Percentiles rank a stretch among this genome's conserved stretches.
These are phyloP conservation scores for Agrochola lychnidis DNA, from an alignment of 2,888 invertebrate genomes.

Conservation along the genomic window DNA sequence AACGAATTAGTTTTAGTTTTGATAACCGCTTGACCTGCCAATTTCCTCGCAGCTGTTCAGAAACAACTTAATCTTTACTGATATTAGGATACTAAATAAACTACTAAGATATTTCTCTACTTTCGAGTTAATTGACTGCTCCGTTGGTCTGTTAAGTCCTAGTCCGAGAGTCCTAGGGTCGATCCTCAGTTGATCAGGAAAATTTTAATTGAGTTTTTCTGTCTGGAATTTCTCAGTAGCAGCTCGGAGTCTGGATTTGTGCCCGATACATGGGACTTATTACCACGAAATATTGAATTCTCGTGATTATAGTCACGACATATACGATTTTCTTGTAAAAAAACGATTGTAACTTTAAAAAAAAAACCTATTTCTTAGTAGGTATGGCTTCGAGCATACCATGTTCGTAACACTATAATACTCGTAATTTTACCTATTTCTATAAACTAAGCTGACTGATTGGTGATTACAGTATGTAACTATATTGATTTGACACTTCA, in stretches of 20 bases:
- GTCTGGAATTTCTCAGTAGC: neutral
- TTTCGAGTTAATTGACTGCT: neutral
- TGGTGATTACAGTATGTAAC: neutral
- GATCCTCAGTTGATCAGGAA: neutral
- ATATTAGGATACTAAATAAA: conserved; percentile 20
- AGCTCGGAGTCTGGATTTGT: no score
- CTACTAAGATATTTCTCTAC: no score
- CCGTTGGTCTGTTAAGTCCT: neutral
- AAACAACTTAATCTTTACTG: conserved; percentile 37
- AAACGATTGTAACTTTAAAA: neutral
- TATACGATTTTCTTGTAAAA: neutral
- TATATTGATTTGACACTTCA: neutral
- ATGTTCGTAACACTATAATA: neutral
- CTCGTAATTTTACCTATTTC: neutral
- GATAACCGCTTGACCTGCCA: conserved; percentile 30
- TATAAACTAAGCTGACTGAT: neutral
- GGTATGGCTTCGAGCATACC: neutral
- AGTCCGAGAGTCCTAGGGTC: neutral
- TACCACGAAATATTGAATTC: neutral
- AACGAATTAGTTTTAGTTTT: conserved; percentile 53
- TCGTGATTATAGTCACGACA: no score
- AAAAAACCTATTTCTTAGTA: neutral
- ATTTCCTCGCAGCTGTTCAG: conserved; percentile 29
- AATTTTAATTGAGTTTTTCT: neutral
- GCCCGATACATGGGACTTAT: neutral